Conservation (phyloP, 2,797 vertebrate species). For the Vipera ursinii region DNA sequence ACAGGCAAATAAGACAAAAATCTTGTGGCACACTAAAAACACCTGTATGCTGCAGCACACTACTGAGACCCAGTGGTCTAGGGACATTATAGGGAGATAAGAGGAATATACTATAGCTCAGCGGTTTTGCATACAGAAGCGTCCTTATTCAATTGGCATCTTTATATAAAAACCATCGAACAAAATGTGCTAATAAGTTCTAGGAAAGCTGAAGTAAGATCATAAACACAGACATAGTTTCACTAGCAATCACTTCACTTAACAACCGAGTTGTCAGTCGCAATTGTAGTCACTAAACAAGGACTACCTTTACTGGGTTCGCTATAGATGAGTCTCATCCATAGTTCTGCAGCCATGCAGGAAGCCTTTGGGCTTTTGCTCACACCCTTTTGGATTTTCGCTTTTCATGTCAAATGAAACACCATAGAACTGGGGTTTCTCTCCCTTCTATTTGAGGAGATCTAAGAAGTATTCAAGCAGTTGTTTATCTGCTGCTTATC, state of each 20-base stretch:
- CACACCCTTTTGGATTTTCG: not conserved
- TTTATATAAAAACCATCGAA: not conserved
- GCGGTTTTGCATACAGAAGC: too few relatives aligned
- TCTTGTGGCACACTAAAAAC: too few relatives aligned
- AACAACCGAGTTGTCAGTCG: not conserved
- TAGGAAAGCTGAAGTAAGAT: not conserved
- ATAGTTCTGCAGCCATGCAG: not conserved
- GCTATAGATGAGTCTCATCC: not conserved
- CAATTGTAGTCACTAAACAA: not conserved
- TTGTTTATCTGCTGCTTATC: not conserved
- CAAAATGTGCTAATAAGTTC: not conserved
- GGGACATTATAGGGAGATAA: not conserved
- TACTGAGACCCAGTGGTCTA: not conserved
- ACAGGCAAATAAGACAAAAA: not conserved
- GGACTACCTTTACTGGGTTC: not conserved
- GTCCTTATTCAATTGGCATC: not conserved
- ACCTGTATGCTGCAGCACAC: not conserved
- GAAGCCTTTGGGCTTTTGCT: not conserved
- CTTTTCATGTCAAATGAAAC: not conserved
- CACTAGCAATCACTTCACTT: not conserved
- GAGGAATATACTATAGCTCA: not conserved
- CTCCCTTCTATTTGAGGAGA: not conserved
- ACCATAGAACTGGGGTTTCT: too few relatives aligned
- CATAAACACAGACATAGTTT: not conserved
- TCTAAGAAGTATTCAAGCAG: not conserved